Evolutionary conservation across 1,140 invertebrate genomes (phyloP), one percentile per base, ranked within the genome.

Genomic region (Nymphalis io): DNA sequence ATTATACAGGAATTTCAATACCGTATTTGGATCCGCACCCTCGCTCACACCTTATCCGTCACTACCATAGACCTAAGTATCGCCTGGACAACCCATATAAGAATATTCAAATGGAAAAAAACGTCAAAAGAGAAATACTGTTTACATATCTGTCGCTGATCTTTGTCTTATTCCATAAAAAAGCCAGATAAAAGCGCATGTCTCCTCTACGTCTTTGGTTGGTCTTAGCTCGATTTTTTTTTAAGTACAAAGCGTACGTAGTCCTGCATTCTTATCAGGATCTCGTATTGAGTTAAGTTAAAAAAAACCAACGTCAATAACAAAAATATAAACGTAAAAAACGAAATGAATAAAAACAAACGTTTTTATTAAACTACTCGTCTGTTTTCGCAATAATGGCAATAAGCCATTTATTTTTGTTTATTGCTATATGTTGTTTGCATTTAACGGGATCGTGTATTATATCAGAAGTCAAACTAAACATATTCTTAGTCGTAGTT

Each of bases 11-110:
- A 61, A 80, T 75, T 69, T 63, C 58, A 61, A 40, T 65, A 10
- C 78, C 80, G 51, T 82, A 80, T 80, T 79, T 77, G 78, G 78
- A 38, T 40, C 39, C 60, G 33, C 70, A 68, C 74, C 69, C 76
- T 72, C 72, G 74, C 68, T 72, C 58, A 68, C 60, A 53, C 80
- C 78, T 75, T 80, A 79, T 82, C 64, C 62, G 78, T 72, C 46
- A 65, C 44, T 39, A 39, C 62, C 38, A 64, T 55, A 44, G 66
- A 48, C 42, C 57, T 53, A 61, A 60, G 46, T 59, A 66, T 44
- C 40, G 1, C 12, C n/a, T 21, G 20, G 13, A 10, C 18, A 21
- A 21, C 20, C 48, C 48, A 21, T 53, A 21, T 53, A 18, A 20
- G 16, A 48, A 8, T 5, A 42, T 15, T 15, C 40, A 6, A 48